A percentile compares a stretch with the other conserved stretches of the same genome.
Evolutionary conservation across 2,797 vertebrate species (phyloP).

Genomic region (Thaleichthys pacificus): DNA sequence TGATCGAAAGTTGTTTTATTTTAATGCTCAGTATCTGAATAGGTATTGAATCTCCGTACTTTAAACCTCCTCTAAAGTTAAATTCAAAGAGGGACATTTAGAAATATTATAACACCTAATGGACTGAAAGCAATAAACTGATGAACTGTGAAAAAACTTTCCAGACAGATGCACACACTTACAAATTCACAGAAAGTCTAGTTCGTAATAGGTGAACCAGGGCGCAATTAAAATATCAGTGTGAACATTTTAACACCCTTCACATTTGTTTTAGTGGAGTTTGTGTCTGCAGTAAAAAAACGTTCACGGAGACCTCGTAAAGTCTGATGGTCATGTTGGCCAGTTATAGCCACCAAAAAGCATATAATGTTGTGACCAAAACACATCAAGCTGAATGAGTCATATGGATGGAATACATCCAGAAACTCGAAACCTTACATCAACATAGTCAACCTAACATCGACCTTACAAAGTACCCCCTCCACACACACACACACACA

Average conservation of each 20-base stretch:
- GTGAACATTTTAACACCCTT: neutral
- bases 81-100: too few species aligned
- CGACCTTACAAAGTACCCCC: neutral
- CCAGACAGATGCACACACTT: too few species aligned
- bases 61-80: too few species aligned
- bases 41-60: too few species aligned
- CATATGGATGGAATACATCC: neutral
- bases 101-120: too few species aligned
- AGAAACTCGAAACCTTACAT: neutral
- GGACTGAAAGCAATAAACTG: too few species aligned
- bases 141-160: too few species aligned
- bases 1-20: too few species aligned
- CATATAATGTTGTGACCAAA: conserved; percentile 5
- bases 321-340: neutral
- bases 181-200: neutral
- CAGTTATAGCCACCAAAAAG: conserved; percentile 12
- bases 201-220: neutral
- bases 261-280: conserved; percentile 7
- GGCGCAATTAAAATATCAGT: neutral
- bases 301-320: neutral
- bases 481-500: neutral
- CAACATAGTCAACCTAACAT: neutral
- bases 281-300: conserved; percentile 12
- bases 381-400: conserved; percentile 1
- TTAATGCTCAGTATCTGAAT: neutral